Percentiles rank a stretch among this genome's conserved stretches.
phyloP scores from a whole-genome alignment of 2,113 vertebrate genomes.

The Harpagus bidentatus region DNA sequence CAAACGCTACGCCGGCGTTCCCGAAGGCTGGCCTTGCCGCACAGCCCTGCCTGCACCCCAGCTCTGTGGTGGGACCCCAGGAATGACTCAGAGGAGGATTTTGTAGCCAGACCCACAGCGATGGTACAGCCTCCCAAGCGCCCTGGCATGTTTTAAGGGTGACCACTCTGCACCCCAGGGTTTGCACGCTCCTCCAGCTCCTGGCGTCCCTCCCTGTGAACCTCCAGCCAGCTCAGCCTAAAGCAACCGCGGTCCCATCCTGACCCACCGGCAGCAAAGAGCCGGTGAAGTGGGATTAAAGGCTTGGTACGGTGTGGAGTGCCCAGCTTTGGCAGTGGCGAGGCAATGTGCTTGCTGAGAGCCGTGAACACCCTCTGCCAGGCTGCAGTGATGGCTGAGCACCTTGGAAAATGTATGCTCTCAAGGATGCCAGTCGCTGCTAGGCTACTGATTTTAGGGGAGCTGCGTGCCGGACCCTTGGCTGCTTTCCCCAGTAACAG shows the following conservation, averaged over 20 bases:
- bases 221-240: neutral
- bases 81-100: neutral
- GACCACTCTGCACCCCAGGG: neutral
- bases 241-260: neutral
- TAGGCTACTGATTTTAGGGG: neutral
- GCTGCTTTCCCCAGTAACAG: neutral
- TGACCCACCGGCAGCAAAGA: neutral
- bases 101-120: neutral
- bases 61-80: rapidly evolving
- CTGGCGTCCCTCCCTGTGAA: neutral
- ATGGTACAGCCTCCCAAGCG: neutral
- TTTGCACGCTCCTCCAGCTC: neutral
- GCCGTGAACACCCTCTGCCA: neutral
- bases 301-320: neutral
- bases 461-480: rapidly evolving
- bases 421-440: neutral
- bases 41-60: neutral
- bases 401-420: neutral
- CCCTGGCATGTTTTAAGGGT: rapidly evolving
- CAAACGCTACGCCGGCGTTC: neutral
- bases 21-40: neutral
- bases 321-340: neutral
- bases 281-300: neutral
- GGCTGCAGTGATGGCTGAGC: neutral
- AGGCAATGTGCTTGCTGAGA: neutral